Evolutionary conservation across 2,113 vertebrate genomes (phyloP), one percentile per base, ranked within the genome.

Genomic region (Alosa alosa): DNA sequence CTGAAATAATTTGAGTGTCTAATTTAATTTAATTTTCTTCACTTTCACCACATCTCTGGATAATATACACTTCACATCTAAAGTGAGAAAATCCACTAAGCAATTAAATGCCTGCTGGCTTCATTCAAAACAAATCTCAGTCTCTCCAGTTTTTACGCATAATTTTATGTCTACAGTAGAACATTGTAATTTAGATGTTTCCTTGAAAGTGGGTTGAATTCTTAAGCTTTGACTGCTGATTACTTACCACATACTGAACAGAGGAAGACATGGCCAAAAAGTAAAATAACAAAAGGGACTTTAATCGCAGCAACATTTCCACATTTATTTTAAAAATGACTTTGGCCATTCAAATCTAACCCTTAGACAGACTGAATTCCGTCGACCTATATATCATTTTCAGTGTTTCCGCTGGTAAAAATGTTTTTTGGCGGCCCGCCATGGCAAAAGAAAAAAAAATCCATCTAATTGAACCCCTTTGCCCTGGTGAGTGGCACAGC

Each of bases 1-100:
- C 49, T 87, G 83, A 60, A 81, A 86, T 84, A 78, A 84, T 22
- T 49, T 75, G 31, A 75, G 68, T 75, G 68, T 75, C 25, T 75
- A 75, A 75, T 75, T 75, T 75, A 75, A 36, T 75, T 75, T 75
- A 36, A 75, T 75, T 75, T 75, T 39, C 68, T 36, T 75, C 68
- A 75, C 68, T 75, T 75, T 39, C 31, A 36, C 31, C 60, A 64
- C 25, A 39, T 75, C 31, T 75, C 68, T 8, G 68, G 68, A 75
- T 75, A 39, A 75, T 75, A 75, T 75, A 75, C 60, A 64, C 60
- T 64, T 64, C 22, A 64, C 60, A 64, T 64, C 60, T 25, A 36
- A 75, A 75, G 68, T 75, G 68, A 75, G 31, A 75, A 75, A 75
- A 75, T 75, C 68, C 25, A 75, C 68, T 36, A 36, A 31, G 68